phyloP scores from a whole-genome alignment of 2,888 invertebrate genomes.

The Barypeithes pellucidus region DNA sequence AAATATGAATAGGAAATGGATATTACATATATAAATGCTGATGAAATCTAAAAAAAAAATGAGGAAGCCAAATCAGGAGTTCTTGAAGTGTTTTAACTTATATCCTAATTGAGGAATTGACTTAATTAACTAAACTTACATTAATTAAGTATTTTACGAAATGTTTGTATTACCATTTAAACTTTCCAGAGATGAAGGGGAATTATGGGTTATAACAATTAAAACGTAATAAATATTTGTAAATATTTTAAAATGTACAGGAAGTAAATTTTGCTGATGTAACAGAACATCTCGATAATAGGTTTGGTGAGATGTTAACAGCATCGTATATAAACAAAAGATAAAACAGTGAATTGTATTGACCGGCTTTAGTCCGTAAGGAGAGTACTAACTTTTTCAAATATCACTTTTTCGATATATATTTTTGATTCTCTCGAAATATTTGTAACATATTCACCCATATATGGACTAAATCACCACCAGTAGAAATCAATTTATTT shows the following conservation, averaged over 20 bases:
- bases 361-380: no score
- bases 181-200: not conserved
- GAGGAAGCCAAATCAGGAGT: no score
- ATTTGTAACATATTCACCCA: no score
- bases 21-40: no score
- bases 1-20: no score
- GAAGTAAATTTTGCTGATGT: conserved; percentile 20
- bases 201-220: conserved; percentile 19
- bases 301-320: conserved; percentile 14
- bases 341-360: conserved; percentile 12
- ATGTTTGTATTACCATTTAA: conserved; percentile 2
- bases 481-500: not conserved
- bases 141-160: not conserved
- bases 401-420: no score
- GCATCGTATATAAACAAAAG: conserved; percentile 11
- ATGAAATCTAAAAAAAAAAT: no score
- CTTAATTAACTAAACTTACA: not conserved
- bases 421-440: no score
- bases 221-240: conserved; percentile 25
- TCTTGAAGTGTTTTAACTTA: no score
- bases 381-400: no score
- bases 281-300: conserved; percentile 26
- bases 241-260: conserved; percentile 22
- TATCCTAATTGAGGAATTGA: no score
- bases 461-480: conserved; percentile 15